Evolutionary conservation across 2,888 invertebrate genomes (phyloP), one percentile per base, ranked within the genome.

Genomic region (Agonopterix heracliana): DNA sequence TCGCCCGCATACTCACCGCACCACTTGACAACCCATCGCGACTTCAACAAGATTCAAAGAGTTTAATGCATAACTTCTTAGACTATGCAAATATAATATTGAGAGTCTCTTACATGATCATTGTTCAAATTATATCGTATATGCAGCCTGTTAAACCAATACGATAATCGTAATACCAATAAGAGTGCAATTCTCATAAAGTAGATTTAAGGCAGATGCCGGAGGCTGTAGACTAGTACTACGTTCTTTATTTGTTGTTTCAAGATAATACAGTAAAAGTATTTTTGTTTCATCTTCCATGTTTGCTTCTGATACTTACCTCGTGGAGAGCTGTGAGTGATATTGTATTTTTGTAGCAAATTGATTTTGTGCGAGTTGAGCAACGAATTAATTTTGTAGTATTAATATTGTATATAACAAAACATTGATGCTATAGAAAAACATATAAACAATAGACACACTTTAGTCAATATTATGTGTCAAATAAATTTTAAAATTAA

Each of bases 271-370:
- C n/a, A 9, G 38, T 38, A 10, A 26, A 53, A 52, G 54, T 81
- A 73, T 85, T 84, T 78, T 78, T 66, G 50, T 84, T 84, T 70
- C 81, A 85, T 83, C 73, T 75, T 66, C 72, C 53, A 50, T 78
- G 75, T 81, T 79, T 80, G 73, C 73, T 62, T 76, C 68, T 63
- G 55, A 69, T 70, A 63, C 58, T 52, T 26, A 26, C 26, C 26
- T 26, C 26, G 44, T 53, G 54, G 59, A 51, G 58, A 53, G 52
- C 45, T 52, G 47, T 46, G 54, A 74, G 71, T 69, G 69, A 54
- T 56, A 54, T 56, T 57, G 56, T 82, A 74, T 83, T 82, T 78
- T 81, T 71, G 52, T 71, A 70, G 49, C 59, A 66, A 78, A 81
- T 81, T 78, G 79, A 54, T 58, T 56, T 52, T 53, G 41, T 51